Conservation (phyloP, 2,113 vertebrate genomes). For the Climacteris rufus region DNA sequence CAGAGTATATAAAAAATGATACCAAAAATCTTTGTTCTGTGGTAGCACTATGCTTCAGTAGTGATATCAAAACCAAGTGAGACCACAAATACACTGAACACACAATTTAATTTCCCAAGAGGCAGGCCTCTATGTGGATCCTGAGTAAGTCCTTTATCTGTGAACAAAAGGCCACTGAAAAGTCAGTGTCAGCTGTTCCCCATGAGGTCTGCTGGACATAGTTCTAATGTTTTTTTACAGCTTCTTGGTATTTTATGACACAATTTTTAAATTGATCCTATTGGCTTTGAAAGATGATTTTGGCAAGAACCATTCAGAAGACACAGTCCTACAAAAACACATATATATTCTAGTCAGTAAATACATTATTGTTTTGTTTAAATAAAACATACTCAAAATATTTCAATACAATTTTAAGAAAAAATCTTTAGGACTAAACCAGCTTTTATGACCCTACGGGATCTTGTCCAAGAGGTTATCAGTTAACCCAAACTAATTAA, state of each 20-base stretch:
- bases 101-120: background rate
- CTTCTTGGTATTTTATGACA: background rate
- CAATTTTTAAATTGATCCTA: background rate
- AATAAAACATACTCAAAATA: background rate
- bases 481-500: background rate
- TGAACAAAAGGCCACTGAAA: background rate
- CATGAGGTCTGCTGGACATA: background rate
- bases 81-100: background rate
- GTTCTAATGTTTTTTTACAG: background rate
- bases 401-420: background rate
- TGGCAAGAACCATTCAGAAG: background rate
- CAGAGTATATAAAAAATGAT: background rate
- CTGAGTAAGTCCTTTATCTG: background rate
- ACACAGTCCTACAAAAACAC: background rate
- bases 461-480: background rate
- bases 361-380: background rate
- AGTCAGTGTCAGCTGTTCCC: background rate
- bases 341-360: background rate
- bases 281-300: background rate
- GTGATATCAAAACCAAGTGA: background rate
- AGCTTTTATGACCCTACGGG: background rate
- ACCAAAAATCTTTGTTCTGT: background rate
- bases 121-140: background rate
- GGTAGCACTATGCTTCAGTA: background rate
- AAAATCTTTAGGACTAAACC: background rate